These are phyloP conservation scores for Ichneumon xanthorius DNA, from an alignment of 2,888 invertebrate genomes.

Conservation along the genomic window DNA sequence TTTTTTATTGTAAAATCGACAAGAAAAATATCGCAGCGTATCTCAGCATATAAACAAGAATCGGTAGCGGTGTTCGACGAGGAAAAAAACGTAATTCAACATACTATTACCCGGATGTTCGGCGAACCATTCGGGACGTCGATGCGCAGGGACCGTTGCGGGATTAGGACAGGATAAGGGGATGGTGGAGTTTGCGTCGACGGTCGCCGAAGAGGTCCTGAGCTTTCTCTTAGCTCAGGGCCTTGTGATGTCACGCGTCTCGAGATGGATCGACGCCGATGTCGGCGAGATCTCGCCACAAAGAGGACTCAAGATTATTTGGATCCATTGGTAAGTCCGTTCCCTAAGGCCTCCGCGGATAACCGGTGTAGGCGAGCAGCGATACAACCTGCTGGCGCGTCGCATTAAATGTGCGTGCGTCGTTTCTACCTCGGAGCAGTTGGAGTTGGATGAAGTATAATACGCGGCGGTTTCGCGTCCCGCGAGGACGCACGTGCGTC, in stretches of 20 bases:
- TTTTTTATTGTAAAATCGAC: too few species aligned
- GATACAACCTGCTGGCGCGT: slow-evolving; percentile 3
- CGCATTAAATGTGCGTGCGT: slow-evolving; percentile 61
- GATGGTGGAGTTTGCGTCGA: slow-evolving; percentile 26
- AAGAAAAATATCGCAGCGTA: too few species aligned
- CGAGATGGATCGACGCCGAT: slow-evolving; percentile 70
- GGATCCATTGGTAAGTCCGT: slow-evolving; percentile 62
- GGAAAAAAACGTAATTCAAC: slow-evolving; percentile 8
- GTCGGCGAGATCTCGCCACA: slow-evolving; percentile 70
- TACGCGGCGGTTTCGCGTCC: slow-evolving; percentile 19
- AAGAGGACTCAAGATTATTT: slow-evolving; percentile 71
- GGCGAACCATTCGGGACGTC: slow-evolving; percentile 13
- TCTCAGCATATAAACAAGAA: too few species aligned
- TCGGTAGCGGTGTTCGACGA: too few species aligned
- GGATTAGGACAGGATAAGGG: slow-evolving; percentile 54
- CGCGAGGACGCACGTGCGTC: slow-evolving; percentile 31
- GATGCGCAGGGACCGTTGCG: slow-evolving; percentile 50
- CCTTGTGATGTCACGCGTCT: slow-evolving; percentile 66
- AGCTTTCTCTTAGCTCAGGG: slow-evolving; percentile 54
- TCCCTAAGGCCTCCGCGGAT: not conserved
- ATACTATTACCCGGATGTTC: slow-evolving; percentile 53
- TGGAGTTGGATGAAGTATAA: slow-evolving; percentile 28
- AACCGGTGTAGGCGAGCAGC: slow-evolving; percentile 30
- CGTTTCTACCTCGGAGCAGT: slow-evolving; percentile 17
- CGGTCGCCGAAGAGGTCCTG: slow-evolving; percentile 26